Conservation (phyloP, 2,113 vertebrate genomes). For the Syngnathus typhle region DNA sequence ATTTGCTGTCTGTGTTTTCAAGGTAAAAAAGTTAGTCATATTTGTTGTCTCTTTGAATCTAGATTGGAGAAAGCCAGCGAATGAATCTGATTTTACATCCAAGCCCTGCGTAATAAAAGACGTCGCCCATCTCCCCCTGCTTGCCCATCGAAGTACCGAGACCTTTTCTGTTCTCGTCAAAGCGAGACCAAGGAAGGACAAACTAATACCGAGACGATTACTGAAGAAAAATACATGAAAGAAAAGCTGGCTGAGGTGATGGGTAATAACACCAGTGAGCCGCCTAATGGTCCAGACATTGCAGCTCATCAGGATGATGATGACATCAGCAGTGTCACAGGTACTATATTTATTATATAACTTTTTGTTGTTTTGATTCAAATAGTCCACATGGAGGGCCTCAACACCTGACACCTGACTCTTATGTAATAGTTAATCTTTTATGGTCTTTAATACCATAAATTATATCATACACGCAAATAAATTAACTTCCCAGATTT, state of each 20-base stretch:
- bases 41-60: neutral
- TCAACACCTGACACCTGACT: too few species aligned
- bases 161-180: neutral
- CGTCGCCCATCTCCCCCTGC: conserved; percentile 9
- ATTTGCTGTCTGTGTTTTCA: too few species aligned
- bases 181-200: neutral
- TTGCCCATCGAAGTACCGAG: conserved; percentile 19
- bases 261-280: conserved; percentile 50
- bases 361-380: neutral
- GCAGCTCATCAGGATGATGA: conserved; percentile 2
- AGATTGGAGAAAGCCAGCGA: neutral
- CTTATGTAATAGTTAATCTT: too few species aligned
- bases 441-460: too few species aligned
- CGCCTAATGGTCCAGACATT: conserved; percentile 21
- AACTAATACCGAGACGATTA: neutral
- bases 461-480: too few species aligned
- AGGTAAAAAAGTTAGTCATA: neutral
- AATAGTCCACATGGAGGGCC: neutral
- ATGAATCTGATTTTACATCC: neutral
- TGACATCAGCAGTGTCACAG: conserved; percentile 9
- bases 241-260: conserved; percentile 22
- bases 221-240: neutral
- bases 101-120: neutral
- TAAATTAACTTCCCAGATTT: too few species aligned
- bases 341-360: conserved; percentile 24